Evolutionary conservation across 2,888 invertebrate genomes (phyloP).

Genomic region (Caenorhabditis drosophilae): DNA sequence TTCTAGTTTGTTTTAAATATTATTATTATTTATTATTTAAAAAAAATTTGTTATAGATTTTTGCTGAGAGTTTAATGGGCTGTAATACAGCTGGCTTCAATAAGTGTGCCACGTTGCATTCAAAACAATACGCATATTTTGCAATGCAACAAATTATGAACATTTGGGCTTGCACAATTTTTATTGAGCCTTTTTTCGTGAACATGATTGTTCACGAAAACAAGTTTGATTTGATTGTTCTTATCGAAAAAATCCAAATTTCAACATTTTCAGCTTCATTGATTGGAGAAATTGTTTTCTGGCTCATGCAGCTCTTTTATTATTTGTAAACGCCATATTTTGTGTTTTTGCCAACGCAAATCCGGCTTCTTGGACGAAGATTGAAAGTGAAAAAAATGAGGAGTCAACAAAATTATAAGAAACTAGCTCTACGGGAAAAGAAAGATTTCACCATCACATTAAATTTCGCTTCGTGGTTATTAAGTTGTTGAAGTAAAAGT

Average conservation of each 20-base stretch:
- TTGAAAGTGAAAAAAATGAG: background rate
- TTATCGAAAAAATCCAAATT: slow-evolving; percentile 33
- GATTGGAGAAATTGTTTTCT: slow-evolving; percentile 49
- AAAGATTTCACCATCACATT: too few relatives aligned
- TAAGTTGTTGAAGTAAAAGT: too few relatives aligned
- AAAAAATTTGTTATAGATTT: slow-evolving; percentile 16
- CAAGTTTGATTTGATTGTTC: slow-evolving; percentile 42
- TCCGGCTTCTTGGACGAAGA: slow-evolving; percentile 31
- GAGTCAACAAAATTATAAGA: slow-evolving; percentile 1
- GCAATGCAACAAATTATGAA: slow-evolving; percentile 48
- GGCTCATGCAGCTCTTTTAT: slow-evolving; percentile 37
- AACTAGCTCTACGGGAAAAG: too few relatives aligned
- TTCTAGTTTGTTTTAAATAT: slow-evolving; percentile 24
- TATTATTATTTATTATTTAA: background rate
- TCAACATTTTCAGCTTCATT: slow-evolving; percentile 18
- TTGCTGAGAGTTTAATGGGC: slow-evolving; percentile 47
- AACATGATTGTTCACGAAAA: slow-evolving; percentile 39
- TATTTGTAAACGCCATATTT: slow-evolving; percentile 37
- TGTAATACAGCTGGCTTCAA: slow-evolving; percentile 51
- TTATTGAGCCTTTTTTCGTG: slow-evolving; percentile 47
- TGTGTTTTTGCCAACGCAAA: slow-evolving; percentile 38
- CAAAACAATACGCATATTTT: slow-evolving; percentile 45
- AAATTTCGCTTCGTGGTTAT: too few relatives aligned
- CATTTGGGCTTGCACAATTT: slow-evolving; percentile 43
- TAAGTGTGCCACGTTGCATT: slow-evolving; percentile 46